Percentiles rank a stretch among this genome's conserved stretches.
Conservation (phyloP, 2,113 vertebrate genomes). For the Eleginops maclovinus region DNA sequence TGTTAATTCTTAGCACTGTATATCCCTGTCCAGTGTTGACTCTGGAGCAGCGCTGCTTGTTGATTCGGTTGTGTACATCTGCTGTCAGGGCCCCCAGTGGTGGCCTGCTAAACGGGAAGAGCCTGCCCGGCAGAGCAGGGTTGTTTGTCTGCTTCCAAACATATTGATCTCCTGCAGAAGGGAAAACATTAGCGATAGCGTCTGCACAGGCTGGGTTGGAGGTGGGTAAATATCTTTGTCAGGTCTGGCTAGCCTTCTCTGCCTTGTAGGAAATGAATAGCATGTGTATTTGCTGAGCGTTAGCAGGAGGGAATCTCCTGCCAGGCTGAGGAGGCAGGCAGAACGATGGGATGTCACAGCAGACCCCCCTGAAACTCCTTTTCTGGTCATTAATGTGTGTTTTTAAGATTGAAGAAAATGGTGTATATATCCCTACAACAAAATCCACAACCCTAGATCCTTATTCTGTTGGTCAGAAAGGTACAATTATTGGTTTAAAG, state of each 20-base stretch:
- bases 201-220: slow-evolving; percentile 66
- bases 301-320: slow-evolving; percentile 75
- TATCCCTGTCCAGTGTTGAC: slow-evolving; percentile 77
- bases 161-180: slow-evolving; percentile 86
- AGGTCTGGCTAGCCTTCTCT: slow-evolving; percentile 75
- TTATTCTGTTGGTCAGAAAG: neutral
- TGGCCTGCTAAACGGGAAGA: slow-evolving; percentile 73
- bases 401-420: neutral
- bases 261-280: slow-evolving; percentile 80
- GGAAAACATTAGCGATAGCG: slow-evolving; percentile 82
- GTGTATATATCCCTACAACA: neutral
- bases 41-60: slow-evolving; percentile 68
- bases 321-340: slow-evolving; percentile 64
- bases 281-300: slow-evolving; percentile 80
- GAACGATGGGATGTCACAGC: slow-evolving; percentile 61
- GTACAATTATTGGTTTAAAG: neutral
- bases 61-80: slow-evolving; percentile 79
- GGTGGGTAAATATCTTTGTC: slow-evolving; percentile 83
- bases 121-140: slow-evolving; percentile 72
- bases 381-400: slow-evolving; percentile 22
- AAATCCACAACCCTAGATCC: neutral
- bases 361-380: slow-evolving; percentile 7
- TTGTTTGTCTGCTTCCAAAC: slow-evolving; percentile 85
- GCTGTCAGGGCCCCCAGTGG: slow-evolving; percentile 78
- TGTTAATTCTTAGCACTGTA: slow-evolving; percentile 63